These are phyloP conservation scores for Neoaliturus tenellus DNA, from an alignment of 2,888 invertebrate genomes.

Conservation along the genomic window DNA sequence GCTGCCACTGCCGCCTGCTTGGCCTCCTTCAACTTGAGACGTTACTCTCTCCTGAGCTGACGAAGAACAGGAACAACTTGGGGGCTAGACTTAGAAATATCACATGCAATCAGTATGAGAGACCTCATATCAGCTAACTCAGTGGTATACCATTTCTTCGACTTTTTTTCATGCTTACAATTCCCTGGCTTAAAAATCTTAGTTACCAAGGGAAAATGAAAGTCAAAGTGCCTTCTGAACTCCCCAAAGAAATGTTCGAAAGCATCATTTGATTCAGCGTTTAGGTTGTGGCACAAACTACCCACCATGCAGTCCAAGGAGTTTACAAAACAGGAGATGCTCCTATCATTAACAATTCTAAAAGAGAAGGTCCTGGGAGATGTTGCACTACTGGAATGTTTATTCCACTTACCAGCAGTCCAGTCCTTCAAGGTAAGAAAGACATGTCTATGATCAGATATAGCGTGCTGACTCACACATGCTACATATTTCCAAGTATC, in stretches of 20 bases:
- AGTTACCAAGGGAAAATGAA: background rate
- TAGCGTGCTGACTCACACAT: background rate
- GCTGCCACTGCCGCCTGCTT: background rate
- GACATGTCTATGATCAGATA: background rate
- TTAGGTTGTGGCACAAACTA: background rate
- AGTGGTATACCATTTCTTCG: background rate
- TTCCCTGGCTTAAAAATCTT: background rate
- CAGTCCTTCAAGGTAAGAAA: background rate
- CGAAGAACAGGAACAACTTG: background rate
- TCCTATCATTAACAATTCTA: background rate
- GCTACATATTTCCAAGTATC: background rate
- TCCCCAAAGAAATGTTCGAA: background rate
- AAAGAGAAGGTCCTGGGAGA: background rate
- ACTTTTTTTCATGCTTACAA: background rate
- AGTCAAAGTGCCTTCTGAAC: background rate
- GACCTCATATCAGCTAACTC: background rate
- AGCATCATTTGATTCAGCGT: background rate
- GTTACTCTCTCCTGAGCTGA: slow-evolving; percentile 11
- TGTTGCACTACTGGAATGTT: background rate
- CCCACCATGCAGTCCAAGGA: background rate
- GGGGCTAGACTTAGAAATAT: background rate
- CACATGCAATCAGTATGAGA: background rate
- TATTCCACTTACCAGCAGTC: background rate
- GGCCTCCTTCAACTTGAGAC: background rate
- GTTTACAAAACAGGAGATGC: background rate